phyloP scores from a whole-genome alignment of 2,888 invertebrate genomes.

The Oligia latruncula region DNA sequence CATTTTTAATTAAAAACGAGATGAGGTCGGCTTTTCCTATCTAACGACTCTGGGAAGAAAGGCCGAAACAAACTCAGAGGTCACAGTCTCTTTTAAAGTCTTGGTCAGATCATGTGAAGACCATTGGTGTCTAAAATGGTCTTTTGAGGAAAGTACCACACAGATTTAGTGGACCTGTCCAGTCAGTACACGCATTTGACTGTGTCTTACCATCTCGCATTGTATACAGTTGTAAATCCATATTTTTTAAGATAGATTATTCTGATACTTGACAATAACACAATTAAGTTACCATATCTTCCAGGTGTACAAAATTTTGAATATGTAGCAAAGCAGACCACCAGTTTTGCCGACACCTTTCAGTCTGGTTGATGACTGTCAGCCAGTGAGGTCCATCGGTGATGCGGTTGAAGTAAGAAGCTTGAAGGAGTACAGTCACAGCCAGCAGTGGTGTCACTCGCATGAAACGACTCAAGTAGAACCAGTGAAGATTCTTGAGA shows the following conservation, averaged over 20 bases:
- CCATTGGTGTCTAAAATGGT: too few species aligned
- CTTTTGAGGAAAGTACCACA: too few species aligned
- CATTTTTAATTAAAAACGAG: too few species aligned
- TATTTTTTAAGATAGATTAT: background rate
- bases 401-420: slow-evolving; percentile 75
- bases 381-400: slow-evolving; percentile 81
- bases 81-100: too few species aligned
- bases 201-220: background rate
- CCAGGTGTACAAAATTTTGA: slow-evolving; percentile 74
- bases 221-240: background rate
- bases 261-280: background rate
- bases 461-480: slow-evolving; percentile 78
- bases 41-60: too few species aligned
- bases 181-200: background rate
- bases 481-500: slow-evolving; percentile 72
- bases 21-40: too few species aligned
- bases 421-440: slow-evolving; percentile 74
- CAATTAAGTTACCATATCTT: slow-evolving; percentile 64
- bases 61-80: too few species aligned
- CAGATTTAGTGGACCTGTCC: too few species aligned
- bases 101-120: too few species aligned
- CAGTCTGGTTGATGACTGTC: slow-evolving; percentile 71
- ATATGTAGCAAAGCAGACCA: slow-evolving; percentile 78
- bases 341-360: slow-evolving; percentile 70
- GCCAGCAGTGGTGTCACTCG: slow-evolving; percentile 80